These are phyloP conservation scores for Parnassius apollo DNA, from an alignment of 2,888 invertebrate genomes.

Conservation along the genomic window DNA sequence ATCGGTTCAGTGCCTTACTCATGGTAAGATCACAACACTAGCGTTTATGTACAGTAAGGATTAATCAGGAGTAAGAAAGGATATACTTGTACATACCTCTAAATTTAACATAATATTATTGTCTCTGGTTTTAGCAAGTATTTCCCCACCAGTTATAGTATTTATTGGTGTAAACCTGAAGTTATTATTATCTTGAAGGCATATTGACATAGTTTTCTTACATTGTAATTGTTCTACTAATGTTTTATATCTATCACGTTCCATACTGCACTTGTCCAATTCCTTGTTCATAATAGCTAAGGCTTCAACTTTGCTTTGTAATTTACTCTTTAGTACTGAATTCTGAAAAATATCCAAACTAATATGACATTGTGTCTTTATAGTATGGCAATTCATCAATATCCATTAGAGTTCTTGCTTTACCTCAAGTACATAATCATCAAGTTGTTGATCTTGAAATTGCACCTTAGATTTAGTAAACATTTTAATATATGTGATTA, in stretches of 20 bases:
- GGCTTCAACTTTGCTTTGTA: slow-evolving; percentile 91
- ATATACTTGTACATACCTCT: slow-evolving; percentile 52
- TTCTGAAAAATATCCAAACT: slow-evolving; percentile 59
- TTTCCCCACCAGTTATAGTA: slow-evolving; percentile 77
- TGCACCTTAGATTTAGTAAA: slow-evolving; percentile 64
- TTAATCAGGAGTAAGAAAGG: too few species aligned
- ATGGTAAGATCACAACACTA: too few species aligned
- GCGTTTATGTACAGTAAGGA: too few species aligned
- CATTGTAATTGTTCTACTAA: slow-evolving; percentile 89
- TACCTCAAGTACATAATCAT: slow-evolving; percentile 74
- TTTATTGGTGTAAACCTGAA: slow-evolving; percentile 62
- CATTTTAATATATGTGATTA: slow-evolving; percentile 38
- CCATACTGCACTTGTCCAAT: slow-evolving; percentile 88
- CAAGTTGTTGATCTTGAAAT: slow-evolving; percentile 72
- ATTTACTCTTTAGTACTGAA: slow-evolving; percentile 84
- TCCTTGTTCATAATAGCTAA: slow-evolving; percentile 89
- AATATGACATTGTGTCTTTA: neutral
- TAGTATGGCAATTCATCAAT: neutral
- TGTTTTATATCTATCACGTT: slow-evolving; percentile 89
- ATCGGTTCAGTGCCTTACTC: too few species aligned
- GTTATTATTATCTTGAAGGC: slow-evolving; percentile 42
- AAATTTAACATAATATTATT: slow-evolving; percentile 80
- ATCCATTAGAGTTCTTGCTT: slow-evolving; percentile 3
- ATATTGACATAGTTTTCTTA: slow-evolving; percentile 48
- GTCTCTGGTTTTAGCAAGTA: slow-evolving; percentile 81